Percentiles rank a stretch among this genome's conserved stretches.
Evolutionary conservation across 2,797 vertebrate species (phyloP).

Genomic region (Hydrophis major): DNA sequence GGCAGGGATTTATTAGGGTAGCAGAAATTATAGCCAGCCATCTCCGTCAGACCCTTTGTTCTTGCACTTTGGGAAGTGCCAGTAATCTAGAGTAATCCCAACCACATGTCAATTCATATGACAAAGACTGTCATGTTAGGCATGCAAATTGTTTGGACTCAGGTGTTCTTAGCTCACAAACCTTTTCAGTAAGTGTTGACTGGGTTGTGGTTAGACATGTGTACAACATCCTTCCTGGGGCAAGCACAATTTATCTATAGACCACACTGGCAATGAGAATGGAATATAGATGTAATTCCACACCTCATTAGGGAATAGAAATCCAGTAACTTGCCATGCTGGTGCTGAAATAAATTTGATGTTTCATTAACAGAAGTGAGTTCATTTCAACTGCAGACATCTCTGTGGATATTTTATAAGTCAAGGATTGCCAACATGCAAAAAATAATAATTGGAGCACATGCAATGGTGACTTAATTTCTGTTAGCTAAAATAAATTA

Average conservation of each 20-base stretch:
- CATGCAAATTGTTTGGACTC: background rate
- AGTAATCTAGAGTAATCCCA: background rate
- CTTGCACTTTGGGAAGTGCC: background rate
- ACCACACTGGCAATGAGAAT: background rate
- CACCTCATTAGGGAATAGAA: background rate
- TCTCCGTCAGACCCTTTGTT: background rate
- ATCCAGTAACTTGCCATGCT: background rate
- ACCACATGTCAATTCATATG: background rate
- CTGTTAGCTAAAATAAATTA: constrained; percentile 35
- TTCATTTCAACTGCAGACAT: background rate
- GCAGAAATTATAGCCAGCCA: background rate
- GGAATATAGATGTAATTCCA: background rate
- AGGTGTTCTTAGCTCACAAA: background rate
- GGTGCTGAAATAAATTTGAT: background rate
- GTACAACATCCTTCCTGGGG: background rate
- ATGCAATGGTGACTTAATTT: constrained; percentile 41
- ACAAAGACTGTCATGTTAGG: background rate
- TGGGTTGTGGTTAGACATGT: background rate
- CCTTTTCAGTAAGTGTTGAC: background rate
- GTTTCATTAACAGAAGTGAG: background rate
- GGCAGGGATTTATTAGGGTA: background rate
- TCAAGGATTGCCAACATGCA: constrained; percentile 27
- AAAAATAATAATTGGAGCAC: background rate
- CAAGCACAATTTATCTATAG: background rate
- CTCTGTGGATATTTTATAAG: constrained; percentile 20